phyloP scores from a whole-genome alignment of 1,140 invertebrate genomes.

The Drosophila seguyi region DNA sequence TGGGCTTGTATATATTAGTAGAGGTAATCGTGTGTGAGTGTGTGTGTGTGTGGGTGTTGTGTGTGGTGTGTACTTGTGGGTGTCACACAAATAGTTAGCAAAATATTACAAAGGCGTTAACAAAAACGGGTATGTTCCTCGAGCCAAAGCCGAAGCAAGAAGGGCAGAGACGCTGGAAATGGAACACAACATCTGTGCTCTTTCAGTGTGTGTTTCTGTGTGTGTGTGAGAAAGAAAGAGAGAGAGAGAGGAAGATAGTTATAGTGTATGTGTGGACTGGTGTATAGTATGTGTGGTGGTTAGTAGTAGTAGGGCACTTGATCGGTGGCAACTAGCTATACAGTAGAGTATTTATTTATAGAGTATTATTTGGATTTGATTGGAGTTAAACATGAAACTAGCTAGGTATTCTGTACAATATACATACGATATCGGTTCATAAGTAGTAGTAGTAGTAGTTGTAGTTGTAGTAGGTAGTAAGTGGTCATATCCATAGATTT shows the following conservation, averaged over 20 bases:
- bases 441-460: conserved; percentile 29
- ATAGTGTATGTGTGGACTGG: conserved; percentile 6
- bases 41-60: conserved; percentile 8
- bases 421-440: conserved; percentile 61
- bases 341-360: conserved; percentile 49
- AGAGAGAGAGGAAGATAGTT: not conserved
- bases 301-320: conserved; percentile 68
- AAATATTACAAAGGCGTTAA: conserved; percentile 77
- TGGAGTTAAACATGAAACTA: conserved; percentile 66
- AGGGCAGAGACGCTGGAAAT: conserved; percentile 10
- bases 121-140: conserved; percentile 38
- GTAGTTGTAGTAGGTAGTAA: conserved; percentile 26
- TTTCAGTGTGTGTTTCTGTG: conserved; percentile 10
- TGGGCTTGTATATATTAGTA: conserved; percentile 16
- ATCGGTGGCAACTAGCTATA: conserved; percentile 69
- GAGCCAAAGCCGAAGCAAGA: conserved; percentile 37
- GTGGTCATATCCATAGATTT: conserved; percentile 52
- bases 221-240: conserved; percentile 12
- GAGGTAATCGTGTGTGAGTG: conserved; percentile 13
- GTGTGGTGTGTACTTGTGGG: conserved; percentile 23
- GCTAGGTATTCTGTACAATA: conserved; percentile 74
- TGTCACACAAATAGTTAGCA: conserved; percentile 71
- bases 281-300: conserved; percentile 29
- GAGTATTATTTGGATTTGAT: conserved; percentile 48
- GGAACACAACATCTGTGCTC: conserved; percentile 8